Percentiles rank a stretch among this genome's conserved stretches.
Evolutionary conservation across 2,797 vertebrate species (phyloP).

Genomic region (Staurois parvus): DNA sequence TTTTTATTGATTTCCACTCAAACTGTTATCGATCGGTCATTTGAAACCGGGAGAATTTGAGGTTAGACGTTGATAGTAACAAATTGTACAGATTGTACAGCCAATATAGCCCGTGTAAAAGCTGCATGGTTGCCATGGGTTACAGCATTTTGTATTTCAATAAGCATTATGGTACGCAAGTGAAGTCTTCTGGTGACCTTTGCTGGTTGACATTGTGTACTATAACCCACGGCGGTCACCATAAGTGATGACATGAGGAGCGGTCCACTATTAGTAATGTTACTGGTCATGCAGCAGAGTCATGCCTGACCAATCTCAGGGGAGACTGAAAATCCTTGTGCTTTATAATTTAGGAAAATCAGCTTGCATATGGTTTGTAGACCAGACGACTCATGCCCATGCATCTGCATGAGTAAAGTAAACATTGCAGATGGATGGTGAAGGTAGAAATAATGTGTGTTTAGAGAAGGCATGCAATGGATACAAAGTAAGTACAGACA

Average conservation of each 20-base stretch:
- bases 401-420: slow-evolving; percentile 22
- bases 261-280: background rate
- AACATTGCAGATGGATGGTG: slow-evolving; percentile 1
- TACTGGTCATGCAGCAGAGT: background rate
- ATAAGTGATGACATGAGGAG: background rate
- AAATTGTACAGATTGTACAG: too few relatives aligned
- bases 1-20: too few relatives aligned
- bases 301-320: background rate
- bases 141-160: too few relatives aligned
- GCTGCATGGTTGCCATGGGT: too few relatives aligned
- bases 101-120: too few relatives aligned
- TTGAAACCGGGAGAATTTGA: too few relatives aligned
- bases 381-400: slow-evolving; percentile 29
- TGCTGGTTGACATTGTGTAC: background rate
- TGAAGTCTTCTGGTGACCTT: background rate
- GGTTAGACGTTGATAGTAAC: too few relatives aligned
- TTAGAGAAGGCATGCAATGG: slow-evolving; percentile 71
- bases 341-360: background rate
- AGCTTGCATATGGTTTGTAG: background rate
- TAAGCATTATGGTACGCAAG: background rate
- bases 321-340: background rate
- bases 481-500: slow-evolving; percentile 74
- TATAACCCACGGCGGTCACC: too few relatives aligned
- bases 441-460: background rate
- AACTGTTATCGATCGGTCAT: too few relatives aligned